These are phyloP conservation scores for Pelodytes ibericus DNA, from an alignment of 2,797 vertebrate genomes.

Conservation along the genomic window DNA sequence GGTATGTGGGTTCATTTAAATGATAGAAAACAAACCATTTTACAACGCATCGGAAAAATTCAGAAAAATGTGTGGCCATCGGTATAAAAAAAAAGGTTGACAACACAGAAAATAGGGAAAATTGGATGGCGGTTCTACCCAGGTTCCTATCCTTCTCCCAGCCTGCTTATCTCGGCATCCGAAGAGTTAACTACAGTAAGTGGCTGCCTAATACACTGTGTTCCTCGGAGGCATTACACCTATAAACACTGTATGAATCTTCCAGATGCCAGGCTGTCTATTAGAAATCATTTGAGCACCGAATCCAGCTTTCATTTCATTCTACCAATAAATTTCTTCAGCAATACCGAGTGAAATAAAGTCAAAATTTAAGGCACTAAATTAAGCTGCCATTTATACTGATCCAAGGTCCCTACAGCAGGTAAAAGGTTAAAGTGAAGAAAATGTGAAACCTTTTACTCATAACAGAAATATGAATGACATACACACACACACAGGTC, in stretches of 20 bases:
- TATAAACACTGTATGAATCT: constrained; percentile 1
- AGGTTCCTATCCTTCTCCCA: too few species aligned
- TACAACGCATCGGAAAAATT: too few species aligned
- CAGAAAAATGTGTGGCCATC: too few species aligned
- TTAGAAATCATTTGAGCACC: constrained; percentile 30
- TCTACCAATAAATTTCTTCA: neutral
- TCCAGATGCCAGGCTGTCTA: constrained; percentile 9
- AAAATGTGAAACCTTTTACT: constrained; percentile 36
- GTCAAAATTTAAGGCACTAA: constrained; percentile 23
- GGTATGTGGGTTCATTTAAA: too few species aligned
- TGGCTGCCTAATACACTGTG: neutral
- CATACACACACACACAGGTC: constrained; percentile 34
- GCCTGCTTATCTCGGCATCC: neutral
- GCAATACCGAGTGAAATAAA: neutral
- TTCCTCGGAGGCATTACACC: constrained; percentile 4
- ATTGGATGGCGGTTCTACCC: too few species aligned
- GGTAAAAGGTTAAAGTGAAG: constrained; percentile 45
- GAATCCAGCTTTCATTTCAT: constrained; percentile 34
- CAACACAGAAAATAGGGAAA: too few species aligned
- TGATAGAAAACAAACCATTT: too few species aligned
- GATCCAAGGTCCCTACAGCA: constrained; percentile 13
- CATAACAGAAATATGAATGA: constrained; percentile 51
- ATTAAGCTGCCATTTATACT: constrained; percentile 23
- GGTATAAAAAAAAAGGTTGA: too few species aligned
- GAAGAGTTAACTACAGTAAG: neutral